These are phyloP conservation scores for Bedellia somnulentella DNA, from an alignment of 2,888 invertebrate genomes.

Conservation along the genomic window DNA sequence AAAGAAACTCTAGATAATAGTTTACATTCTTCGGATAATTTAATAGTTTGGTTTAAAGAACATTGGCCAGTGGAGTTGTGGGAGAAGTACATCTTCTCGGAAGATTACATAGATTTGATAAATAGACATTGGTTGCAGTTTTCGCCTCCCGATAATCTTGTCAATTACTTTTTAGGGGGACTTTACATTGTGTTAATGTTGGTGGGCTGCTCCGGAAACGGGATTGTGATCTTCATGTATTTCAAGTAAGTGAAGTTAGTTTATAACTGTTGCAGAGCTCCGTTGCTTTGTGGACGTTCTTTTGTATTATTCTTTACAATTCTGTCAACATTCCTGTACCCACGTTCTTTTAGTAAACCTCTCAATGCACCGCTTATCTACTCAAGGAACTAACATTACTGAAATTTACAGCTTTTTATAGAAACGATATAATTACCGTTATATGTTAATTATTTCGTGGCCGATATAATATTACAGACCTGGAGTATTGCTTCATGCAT, in stretches of 20 bases:
- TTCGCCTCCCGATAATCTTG: slow-evolving; percentile 57
- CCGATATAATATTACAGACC: too few species aligned
- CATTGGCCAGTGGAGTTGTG: slow-evolving; percentile 48
- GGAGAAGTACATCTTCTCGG: slow-evolving; percentile 53
- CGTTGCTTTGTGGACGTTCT: too few species aligned
- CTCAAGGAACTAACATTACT: too few species aligned
- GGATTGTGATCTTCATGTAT: slow-evolving; percentile 72
- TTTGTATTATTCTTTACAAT: too few species aligned
- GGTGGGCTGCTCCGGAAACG: slow-evolving; percentile 68
- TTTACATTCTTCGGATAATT: neutral
- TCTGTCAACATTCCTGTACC: too few species aligned
- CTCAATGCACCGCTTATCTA: too few species aligned
- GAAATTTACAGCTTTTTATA: too few species aligned
- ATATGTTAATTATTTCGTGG: too few species aligned
- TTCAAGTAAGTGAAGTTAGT: slow-evolving; percentile 58
- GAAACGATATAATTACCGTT: too few species aligned
- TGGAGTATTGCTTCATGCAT: too few species aligned
- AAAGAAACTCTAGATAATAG: neutral
- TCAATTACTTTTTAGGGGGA: slow-evolving; percentile 63
- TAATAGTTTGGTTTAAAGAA: slow-evolving; percentile 27
- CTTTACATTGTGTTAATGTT: slow-evolving; percentile 65
- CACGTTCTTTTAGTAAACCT: too few species aligned
- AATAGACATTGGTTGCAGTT: slow-evolving; percentile 73
- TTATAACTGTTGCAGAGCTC: too few species aligned
- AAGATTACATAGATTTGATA: slow-evolving; percentile 57